These are phyloP conservation scores for Sipunculus nudus DNA, from an alignment of 2,888 invertebrate genomes.

Conservation along the genomic window DNA sequence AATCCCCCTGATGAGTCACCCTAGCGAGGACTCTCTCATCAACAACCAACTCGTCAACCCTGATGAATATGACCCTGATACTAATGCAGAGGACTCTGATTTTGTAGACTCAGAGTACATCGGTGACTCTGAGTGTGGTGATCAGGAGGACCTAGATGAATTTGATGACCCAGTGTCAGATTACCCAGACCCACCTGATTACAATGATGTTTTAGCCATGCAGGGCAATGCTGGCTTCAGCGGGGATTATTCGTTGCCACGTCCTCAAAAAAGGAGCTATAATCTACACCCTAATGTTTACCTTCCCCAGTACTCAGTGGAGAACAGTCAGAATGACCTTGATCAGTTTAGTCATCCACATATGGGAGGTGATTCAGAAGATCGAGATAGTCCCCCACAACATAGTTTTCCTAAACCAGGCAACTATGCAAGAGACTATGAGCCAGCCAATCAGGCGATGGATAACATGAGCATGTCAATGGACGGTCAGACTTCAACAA, in stretches of 20 bases:
- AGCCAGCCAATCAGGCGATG: too few relatives aligned
- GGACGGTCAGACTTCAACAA: conserved; percentile 70
- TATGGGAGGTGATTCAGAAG: too few relatives aligned
- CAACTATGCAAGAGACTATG: too few relatives aligned
- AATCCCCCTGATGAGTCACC: too few relatives aligned
- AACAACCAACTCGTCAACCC: conserved; percentile 69
- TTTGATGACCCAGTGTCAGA: conserved; percentile 66
- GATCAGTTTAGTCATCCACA: too few relatives aligned
- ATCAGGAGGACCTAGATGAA: conserved; percentile 54
- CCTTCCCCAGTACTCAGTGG: conserved; percentile 72
- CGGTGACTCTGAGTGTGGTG: conserved; percentile 72
- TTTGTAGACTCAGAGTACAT: conserved; percentile 71
- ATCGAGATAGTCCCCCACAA: too few relatives aligned
- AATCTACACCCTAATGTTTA: conserved; percentile 86
- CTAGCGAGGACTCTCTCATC: conserved; percentile 85
- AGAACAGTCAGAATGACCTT: conserved; percentile 4
- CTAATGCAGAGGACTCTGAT: too few relatives aligned
- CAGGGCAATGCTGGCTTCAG: conserved; percentile 51
- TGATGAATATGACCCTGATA: conserved; percentile 15
- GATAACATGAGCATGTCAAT: conserved; percentile 79
- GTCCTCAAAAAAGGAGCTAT: conserved; percentile 76
- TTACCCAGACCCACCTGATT: conserved; percentile 66
- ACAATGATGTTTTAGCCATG: conserved; percentile 65
- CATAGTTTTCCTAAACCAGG: conserved; percentile 6
- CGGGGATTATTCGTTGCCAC: conserved; percentile 49